A percentile compares a stretch with the other conserved stretches of the same genome.
phyloP scores from a whole-genome alignment of 2,113 vertebrate species.

The Orcinus orca region DNA sequence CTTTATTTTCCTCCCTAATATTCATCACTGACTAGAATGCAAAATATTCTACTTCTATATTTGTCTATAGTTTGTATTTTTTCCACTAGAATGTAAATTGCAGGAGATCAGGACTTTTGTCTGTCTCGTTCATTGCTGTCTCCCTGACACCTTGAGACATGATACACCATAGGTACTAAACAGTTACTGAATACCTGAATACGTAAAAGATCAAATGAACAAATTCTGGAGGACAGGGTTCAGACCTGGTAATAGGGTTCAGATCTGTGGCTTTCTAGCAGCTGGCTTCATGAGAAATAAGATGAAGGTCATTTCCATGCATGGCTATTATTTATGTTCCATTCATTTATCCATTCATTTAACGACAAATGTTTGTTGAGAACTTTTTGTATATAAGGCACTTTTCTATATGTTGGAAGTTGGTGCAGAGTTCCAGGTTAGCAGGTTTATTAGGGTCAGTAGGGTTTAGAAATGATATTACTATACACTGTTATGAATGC shows the following conservation, averaged over 20 bases:
- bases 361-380: neutral
- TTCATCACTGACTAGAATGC: neutral
- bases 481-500: neutral
- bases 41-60: neutral
- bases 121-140: neutral
- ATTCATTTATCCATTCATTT: neutral
- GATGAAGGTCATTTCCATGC: neutral
- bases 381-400: neutral
- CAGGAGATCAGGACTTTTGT: neutral
- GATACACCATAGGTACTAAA: neutral
- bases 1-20: neutral
- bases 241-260: neutral
- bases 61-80: neutral
- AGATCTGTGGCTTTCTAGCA: neutral
- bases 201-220: neutral
- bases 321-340: neutral
- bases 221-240: neutral
- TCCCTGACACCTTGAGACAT: neutral
- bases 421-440: neutral
- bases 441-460: neutral
- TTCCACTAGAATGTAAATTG: neutral
- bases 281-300: neutral
- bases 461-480: neutral
- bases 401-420: neutral
- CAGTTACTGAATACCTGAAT: neutral